Conservation (phyloP, 2,113 vertebrate species). For the Caretta caretta region DNA sequence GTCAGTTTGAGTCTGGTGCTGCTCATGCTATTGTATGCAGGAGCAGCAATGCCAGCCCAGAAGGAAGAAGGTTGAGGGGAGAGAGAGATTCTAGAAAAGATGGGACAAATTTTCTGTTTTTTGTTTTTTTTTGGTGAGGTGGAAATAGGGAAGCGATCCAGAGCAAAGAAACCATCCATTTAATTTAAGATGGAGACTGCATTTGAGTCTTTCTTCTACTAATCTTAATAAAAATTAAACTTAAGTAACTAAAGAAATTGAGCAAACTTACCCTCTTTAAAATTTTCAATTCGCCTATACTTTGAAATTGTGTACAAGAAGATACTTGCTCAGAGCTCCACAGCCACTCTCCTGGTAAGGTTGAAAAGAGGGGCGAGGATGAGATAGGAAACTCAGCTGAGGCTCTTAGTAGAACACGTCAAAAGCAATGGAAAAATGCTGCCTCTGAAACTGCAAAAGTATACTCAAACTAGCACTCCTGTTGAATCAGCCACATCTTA, state of each 20-base stretch:
- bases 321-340: accelerated
- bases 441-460: too few relatives aligned
- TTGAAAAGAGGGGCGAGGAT: not conserved
- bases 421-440: not conserved
- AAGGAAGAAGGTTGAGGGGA: accelerated
- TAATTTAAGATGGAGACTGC: not conserved
- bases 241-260: not conserved
- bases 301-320: not conserved
- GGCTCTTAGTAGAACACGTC: not conserved
- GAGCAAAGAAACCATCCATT: not conserved
- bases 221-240: accelerated
- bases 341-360: not conserved
- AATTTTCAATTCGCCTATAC: not conserved
- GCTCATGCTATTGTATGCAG: not conserved
- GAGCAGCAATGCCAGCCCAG: not conserved
- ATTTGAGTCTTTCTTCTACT: accelerated
- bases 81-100: not conserved
- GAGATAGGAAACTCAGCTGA: not conserved
- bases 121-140: not conserved
- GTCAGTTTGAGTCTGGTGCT: not conserved
- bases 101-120: not conserved
- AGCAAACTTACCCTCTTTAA: not conserved
- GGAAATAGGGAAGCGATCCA: not conserved
- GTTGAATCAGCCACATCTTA: not conserved
- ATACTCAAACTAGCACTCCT: not conserved